Base-by-base conservation (phyloP, 1,140 invertebrate species). In the Hetaerina americana region DNA sequence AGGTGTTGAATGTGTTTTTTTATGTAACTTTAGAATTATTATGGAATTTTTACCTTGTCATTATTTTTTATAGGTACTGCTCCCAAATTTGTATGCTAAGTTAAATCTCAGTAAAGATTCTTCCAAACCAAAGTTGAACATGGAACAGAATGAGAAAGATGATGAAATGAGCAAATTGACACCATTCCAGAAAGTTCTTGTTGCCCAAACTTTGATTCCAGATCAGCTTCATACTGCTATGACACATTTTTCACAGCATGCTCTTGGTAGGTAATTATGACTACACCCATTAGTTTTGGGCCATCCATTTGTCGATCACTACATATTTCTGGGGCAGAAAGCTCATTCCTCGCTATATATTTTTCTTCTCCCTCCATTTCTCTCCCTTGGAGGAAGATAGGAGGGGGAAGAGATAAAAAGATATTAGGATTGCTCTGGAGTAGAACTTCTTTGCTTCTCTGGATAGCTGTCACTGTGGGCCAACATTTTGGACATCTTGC, bases 181-280 rank as follows among this genome's bases (percentile, higher is more conserved):
- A 0, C 80, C 85, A n/a, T 96, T 97, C 78, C 91, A 97, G 78
- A 88, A 91, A 77, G 81, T 96, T n/a, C 80, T 98, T 0, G 77
- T 93, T 0, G 84, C 94, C 15, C 92, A 96, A 83, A 87, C 90
- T 0, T 81, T 95, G 5, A 84, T 92, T 72, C 93, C 95, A 0
- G 94, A 97, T 80, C 80, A 92, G 66, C 80, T 96, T 10, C 85
- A 91, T 66, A 86, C 86, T 6, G 86, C 88, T 22, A 85, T 96
- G 77, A 82, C 83, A 0, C 82, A 87, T 69, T 93, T 93, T 80
- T 86, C 88, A n/a, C 82, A 86, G 0, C 84, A 88, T 74, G 81
- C 88, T 70, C 80, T 94, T 74, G 88, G 90, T 86, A 79, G 76
- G 76, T 78, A 22, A 10, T 71, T 73, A 66, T 57, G 40, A n/a